These are phyloP conservation scores for Varanus komodoensis DNA, from an alignment of 2,113 vertebrate species.

Conservation along the genomic window DNA sequence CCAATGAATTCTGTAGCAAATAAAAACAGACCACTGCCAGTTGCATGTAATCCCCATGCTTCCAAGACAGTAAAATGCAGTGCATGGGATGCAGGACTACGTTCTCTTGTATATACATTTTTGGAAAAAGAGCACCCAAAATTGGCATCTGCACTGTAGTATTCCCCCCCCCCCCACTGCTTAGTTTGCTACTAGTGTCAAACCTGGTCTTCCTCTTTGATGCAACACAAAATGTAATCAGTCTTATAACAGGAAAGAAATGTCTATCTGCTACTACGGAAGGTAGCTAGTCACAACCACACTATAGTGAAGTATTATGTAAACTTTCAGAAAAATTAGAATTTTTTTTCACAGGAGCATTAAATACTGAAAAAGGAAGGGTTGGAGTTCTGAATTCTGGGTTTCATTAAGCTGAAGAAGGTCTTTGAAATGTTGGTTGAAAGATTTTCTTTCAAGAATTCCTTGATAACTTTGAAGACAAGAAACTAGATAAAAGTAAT, in stretches of 20 bases:
- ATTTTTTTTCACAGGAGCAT: neutral
- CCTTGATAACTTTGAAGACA: neutral
- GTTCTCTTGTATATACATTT: neutral
- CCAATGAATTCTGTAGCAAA: neutral
- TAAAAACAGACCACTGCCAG: neutral
- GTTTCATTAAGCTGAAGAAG: neutral
- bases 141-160: neutral
- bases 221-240: neutral
- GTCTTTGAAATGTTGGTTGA: neutral
- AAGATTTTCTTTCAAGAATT: neutral
- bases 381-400: neutral
- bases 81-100: neutral
- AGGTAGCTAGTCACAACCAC: neutral
- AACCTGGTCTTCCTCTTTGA: neutral
- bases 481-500: neutral
- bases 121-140: neutral
- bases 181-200: too few relatives aligned
- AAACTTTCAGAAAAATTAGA: neutral
- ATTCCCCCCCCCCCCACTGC: too few relatives aligned
- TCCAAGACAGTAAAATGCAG: neutral
- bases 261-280: too few relatives aligned
- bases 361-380: neutral
- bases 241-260: too few relatives aligned
- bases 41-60: neutral
- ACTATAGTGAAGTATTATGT: neutral